A percentile compares a stretch with the other conserved stretches of the same genome.
These are phyloP conservation scores for Nycticebus coucang DNA, from an alignment of 2,113 vertebrate species.

Conservation along the genomic window DNA sequence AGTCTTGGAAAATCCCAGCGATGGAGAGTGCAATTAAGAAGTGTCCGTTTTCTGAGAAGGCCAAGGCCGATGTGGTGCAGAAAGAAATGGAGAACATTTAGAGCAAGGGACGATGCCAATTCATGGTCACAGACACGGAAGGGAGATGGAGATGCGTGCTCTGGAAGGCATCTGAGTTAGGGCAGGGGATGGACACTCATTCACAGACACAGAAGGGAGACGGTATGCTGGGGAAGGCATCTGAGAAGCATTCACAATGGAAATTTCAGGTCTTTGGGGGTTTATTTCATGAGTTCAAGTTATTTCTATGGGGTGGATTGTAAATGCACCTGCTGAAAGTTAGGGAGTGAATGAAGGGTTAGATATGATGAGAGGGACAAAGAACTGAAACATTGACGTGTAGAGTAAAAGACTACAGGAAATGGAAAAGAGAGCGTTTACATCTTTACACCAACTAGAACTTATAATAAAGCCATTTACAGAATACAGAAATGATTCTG, in stretches of 20 bases:
- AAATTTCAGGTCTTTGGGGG: not conserved
- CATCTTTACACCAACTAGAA: not conserved
- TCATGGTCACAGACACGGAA: not conserved
- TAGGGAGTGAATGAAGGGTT: not conserved
- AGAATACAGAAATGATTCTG: not conserved
- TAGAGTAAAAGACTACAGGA: not conserved
- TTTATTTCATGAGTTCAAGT: not conserved
- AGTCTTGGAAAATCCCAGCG: not conserved
- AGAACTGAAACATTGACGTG: not conserved
- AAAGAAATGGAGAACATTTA: no score
- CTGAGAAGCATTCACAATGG: not conserved
- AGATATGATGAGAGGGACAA: not conserved
- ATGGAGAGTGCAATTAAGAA: not conserved
- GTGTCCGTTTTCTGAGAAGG: not conserved
- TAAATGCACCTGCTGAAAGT: not conserved
- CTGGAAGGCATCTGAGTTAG: not conserved
- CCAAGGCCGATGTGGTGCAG: not conserved
- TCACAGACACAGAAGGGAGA: not conserved
- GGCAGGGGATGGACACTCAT: not conserved
- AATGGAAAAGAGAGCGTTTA: not conserved
- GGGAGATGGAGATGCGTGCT: not conserved
- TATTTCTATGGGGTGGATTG: not conserved
- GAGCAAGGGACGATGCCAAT: fast-evolving
- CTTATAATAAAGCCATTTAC: not conserved
- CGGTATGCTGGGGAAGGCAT: not conserved